Percentiles rank a stretch among this genome's conserved stretches.
phyloP scores from a whole-genome alignment of 2,113 vertebrate species.

The Percopsis transmontana region DNA sequence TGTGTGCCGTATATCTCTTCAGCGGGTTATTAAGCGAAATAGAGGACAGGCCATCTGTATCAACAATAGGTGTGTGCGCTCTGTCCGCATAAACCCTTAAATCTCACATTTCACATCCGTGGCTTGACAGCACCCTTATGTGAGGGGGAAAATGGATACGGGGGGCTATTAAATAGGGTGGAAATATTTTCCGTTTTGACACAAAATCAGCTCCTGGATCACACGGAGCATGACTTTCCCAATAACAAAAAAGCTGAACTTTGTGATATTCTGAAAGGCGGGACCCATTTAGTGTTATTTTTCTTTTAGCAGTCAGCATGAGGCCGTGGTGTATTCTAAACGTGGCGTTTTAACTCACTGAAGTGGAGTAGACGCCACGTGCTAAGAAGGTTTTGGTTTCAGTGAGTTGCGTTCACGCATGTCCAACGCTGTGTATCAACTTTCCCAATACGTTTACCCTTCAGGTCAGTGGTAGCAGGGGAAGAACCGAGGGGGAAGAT shows the following conservation, averaged over 20 bases:
- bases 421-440: neutral
- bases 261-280: neutral
- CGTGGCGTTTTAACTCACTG: too few relatives aligned
- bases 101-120: constrained; percentile 33
- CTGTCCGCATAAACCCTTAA: constrained; percentile 9
- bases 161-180: constrained; percentile 9
- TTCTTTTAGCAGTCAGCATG: too few relatives aligned
- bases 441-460: too few relatives aligned
- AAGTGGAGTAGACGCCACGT: neutral
- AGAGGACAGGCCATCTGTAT: constrained; percentile 47
- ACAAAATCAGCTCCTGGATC: constrained; percentile 41
- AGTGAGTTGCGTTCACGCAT: too few relatives aligned
- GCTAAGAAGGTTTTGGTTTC: too few relatives aligned
- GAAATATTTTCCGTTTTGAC: constrained; percentile 44
- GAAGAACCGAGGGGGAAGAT: too few relatives aligned
- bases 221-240: constrained; percentile 10
- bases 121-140: constrained; percentile 30
- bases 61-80: constrained; percentile 34
- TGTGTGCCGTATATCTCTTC: constrained; percentile 28
- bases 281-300: too few relatives aligned
- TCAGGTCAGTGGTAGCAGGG: too few relatives aligned
- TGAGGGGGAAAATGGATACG: constrained; percentile 35
- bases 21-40: constrained; percentile 29
- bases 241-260: neutral
- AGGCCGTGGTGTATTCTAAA: too few relatives aligned